Conservation (phyloP, 2,113 vertebrate genomes). For the Nettapus auritus region DNA sequence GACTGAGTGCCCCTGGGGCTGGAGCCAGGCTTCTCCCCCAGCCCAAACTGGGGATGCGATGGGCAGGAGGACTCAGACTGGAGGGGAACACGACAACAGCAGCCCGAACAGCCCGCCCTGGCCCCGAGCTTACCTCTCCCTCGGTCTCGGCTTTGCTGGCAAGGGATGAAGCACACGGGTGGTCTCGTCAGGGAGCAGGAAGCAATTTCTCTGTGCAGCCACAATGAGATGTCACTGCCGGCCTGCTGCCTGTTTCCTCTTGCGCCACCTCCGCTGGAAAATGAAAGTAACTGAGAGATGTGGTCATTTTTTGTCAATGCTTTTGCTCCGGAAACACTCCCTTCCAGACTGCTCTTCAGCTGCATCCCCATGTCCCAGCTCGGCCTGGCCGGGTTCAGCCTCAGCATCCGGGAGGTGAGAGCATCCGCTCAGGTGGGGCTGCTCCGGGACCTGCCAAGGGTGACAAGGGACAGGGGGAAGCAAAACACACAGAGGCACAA, state of each 20-base stretch:
- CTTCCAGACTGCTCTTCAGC: no score
- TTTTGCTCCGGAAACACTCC: background rate
- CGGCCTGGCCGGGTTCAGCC: rapidly evolving
- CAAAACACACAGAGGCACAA: no score
- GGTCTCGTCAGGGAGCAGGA: background rate
- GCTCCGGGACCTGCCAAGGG: background rate
- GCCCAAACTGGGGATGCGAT: background rate
- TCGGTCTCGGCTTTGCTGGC: background rate
- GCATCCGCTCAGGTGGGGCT: background rate
- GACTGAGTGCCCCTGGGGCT: rapidly evolving
- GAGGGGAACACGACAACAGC: background rate
- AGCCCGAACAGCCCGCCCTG: background rate
- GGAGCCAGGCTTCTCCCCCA: rapidly evolving
- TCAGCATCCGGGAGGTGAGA: rapidly evolving
- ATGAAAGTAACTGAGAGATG: background rate
- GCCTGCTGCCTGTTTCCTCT: rapidly evolving
- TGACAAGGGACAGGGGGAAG: no score
- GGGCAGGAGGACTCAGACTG: background rate
- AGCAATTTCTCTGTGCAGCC: rapidly evolving
- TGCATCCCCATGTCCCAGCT: rapidly evolving
- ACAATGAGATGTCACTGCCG: background rate
- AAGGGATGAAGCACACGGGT: rapidly evolving
- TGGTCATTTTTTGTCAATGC: no score
- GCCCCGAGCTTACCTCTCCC: background rate
- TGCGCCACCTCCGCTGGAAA: rapidly evolving